Percentiles rank a stretch among this genome's conserved stretches.
Evolutionary conservation across 2,888 invertebrate species (phyloP).

Genomic region (Pseudoips prasinana): DNA sequence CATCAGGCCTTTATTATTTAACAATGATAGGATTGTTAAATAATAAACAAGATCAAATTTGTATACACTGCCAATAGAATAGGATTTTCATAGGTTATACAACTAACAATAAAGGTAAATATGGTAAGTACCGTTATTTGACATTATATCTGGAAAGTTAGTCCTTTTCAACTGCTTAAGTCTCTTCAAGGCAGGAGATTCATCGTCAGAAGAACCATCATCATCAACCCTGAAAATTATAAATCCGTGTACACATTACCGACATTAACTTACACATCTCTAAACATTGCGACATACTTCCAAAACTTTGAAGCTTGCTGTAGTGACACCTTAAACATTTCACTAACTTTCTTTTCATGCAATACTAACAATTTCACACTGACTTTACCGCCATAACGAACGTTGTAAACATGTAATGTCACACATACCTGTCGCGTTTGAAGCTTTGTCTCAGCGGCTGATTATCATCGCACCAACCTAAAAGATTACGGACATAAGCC

Average conservation of each 20-base stretch:
- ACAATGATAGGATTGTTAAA: too few species aligned
- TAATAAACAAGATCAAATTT: too few species aligned
- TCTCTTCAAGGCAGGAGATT: constrained; percentile 62
- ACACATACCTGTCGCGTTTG: constrained; percentile 79
- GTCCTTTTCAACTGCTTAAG: constrained; percentile 59
- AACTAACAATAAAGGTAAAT: too few species aligned
- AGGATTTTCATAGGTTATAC: too few species aligned
- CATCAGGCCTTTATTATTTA: too few species aligned
- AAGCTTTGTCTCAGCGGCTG: constrained; percentile 51
- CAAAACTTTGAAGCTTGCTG: constrained; percentile 67
- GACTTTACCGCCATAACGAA: constrained; percentile 78
- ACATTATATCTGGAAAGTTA: constrained; percentile 59
- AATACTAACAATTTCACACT: constrained; percentile 36
- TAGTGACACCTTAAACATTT: constrained; percentile 62
- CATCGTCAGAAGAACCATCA: constrained; percentile 66
- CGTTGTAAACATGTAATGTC: constrained; percentile 75
- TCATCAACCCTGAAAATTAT: constrained; percentile 62
- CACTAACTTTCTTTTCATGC: constrained; percentile 22
- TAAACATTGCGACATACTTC: constrained; percentile 48
- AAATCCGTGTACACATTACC: constrained; percentile 13
- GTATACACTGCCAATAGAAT: too few species aligned
- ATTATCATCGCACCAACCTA: constrained; percentile 63
- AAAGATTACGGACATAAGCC: constrained; percentile 66
- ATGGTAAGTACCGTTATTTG: constrained; percentile 55
- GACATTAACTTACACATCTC: neutral